Conservation (phyloP, 2,113 vertebrate species). For the Ibidorhyncha struthersii region DNA sequence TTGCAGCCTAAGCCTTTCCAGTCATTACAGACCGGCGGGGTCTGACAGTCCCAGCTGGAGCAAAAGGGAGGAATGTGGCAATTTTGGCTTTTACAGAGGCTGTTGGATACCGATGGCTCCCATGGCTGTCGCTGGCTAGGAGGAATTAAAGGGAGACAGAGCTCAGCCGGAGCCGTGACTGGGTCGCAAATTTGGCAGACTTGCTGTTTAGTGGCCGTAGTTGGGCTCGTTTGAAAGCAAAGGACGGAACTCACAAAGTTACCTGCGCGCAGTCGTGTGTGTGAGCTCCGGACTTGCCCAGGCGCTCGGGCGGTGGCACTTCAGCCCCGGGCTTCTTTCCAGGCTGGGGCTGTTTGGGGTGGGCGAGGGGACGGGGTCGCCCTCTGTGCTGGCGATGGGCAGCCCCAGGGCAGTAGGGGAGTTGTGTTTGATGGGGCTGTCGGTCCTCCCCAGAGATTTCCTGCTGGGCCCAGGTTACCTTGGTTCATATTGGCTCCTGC, state of each 20-base stretch:
- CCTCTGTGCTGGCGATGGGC: background rate
- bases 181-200: background rate
- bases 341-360: background rate
- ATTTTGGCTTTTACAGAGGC: background rate
- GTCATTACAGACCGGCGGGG: too few species aligned
- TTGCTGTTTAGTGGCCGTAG: background rate
- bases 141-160: background rate
- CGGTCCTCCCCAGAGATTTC: background rate
- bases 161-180: background rate
- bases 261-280: background rate
- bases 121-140: background rate
- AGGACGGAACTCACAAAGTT: background rate
- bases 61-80: background rate
- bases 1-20: background rate
- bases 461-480: background rate
- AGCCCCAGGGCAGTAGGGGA: background rate
- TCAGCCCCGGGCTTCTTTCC: background rate
- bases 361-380: accelerated
- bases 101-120: background rate
- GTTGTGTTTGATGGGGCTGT: background rate
- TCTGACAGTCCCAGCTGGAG: background rate
- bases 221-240: background rate
- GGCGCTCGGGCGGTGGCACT: accelerated
- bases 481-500: slow-evolving; percentile 44
- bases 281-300: background rate